A percentile compares a stretch with the other conserved stretches of the same genome.
Evolutionary conservation across 92 coral and sea anemone species (phyloP).

Genomic region (Isaurus tuberculatus): DNA sequence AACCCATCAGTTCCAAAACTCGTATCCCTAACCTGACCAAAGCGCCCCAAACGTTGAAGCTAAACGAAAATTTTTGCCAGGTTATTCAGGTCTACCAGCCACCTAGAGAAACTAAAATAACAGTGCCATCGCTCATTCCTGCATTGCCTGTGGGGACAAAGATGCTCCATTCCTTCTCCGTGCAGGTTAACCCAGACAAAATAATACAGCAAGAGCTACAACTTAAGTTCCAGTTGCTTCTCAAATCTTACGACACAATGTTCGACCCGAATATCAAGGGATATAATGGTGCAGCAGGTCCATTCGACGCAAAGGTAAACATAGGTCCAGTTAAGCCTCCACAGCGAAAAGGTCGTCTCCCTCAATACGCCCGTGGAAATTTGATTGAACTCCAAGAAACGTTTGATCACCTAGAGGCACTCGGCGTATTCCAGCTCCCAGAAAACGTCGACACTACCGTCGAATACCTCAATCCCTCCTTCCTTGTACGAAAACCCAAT

Average conservation of each 20-base stretch:
- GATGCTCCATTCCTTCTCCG: slow-evolving; percentile 26
- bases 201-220: slow-evolving; percentile 18
- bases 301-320: too few relatives aligned
- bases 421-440: too few relatives aligned
- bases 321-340: too few relatives aligned
- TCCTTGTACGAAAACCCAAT: too few relatives aligned
- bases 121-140: neutral
- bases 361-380: too few relatives aligned
- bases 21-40: slow-evolving; percentile 62
- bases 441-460: too few relatives aligned
- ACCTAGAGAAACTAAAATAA: neutral
- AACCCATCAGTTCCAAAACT: neutral
- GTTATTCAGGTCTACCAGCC: neutral
- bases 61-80: slow-evolving; percentile 56
- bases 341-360: too few relatives aligned
- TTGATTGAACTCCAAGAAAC: too few relatives aligned
- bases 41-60: slow-evolving; percentile 57
- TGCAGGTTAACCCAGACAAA: slow-evolving; percentile 35
- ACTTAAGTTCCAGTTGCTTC: too few relatives aligned
- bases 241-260: too few relatives aligned
- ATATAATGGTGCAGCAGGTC: neutral
- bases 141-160: neutral
- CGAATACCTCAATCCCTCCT: too few relatives aligned
- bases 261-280: slow-evolving; percentile 70
- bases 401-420: too few relatives aligned